These are phyloP conservation scores for Drosophila mettleri DNA, from an alignment of 2,888 invertebrate genomes.

Conservation along the genomic window DNA sequence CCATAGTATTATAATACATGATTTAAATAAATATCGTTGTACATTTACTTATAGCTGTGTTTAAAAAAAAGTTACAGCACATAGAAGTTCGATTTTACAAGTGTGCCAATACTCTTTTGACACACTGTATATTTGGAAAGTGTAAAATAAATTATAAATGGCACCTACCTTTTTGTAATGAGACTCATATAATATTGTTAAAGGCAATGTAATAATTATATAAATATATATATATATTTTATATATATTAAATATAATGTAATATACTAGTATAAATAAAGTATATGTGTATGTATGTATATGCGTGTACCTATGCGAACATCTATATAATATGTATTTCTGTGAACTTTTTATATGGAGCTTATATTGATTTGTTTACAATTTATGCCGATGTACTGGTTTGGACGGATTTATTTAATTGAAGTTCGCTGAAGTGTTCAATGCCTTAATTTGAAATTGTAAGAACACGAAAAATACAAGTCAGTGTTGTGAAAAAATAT, in stretches of 20 bases:
- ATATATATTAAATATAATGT: no score
- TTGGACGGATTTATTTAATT: constrained; percentile 46
- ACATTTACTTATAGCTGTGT: no score
- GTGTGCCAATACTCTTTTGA: no score
- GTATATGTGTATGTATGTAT: no score
- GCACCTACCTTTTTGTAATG: constrained; percentile 38
- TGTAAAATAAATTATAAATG: background rate
- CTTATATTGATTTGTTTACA: background rate
- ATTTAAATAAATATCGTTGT: no score
- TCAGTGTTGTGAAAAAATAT: constrained; percentile 49
- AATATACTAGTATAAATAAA: no score
- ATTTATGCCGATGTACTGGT: constrained; percentile 29
- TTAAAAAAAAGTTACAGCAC: no score
- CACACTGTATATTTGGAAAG: no score
- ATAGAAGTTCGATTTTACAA: no score
- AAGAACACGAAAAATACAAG: constrained; percentile 45
- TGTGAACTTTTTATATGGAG: constrained; percentile 9
- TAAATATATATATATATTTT: constrained; percentile 38
- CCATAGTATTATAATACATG: no score
- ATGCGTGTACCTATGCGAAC: background rate
- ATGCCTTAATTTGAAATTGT: constrained; percentile 50
- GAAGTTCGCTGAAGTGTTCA: constrained; percentile 26
- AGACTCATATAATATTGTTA: constrained; percentile 13
- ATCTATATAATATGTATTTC: constrained; percentile 12
- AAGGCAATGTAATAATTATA: constrained; percentile 19